phyloP scores from a whole-genome alignment of 2,888 invertebrate genomes.

The Gortyna flavago region DNA sequence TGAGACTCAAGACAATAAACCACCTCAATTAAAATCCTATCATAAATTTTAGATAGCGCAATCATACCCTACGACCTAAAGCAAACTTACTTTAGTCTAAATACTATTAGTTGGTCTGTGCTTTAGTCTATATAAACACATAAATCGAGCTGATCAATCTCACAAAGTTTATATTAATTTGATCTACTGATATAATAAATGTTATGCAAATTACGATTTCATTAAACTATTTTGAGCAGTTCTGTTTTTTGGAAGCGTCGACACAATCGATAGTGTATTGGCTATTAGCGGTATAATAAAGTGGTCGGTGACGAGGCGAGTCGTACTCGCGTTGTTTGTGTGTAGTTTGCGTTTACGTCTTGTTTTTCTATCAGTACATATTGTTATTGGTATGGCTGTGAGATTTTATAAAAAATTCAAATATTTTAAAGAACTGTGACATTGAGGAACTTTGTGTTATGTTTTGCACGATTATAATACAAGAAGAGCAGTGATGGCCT shows the following conservation, averaged over 20 bases:
- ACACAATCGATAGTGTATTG: constrained; percentile 41
- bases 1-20: too few species aligned
- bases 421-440: too few species aligned
- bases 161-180: too few species aligned
- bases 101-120: too few species aligned
- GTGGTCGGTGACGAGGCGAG: constrained; percentile 31
- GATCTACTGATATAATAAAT: constrained; percentile 7
- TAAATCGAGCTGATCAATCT: background rate
- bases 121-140: background rate
- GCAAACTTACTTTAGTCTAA: background rate
- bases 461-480: background rate
- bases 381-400: background rate
- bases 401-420: too few species aligned
- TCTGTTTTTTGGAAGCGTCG: constrained; percentile 30
- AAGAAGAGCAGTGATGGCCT: too few species aligned
- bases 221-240: background rate
- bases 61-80: background rate
- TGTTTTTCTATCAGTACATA: constrained; percentile 8
- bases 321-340: constrained; percentile 8
- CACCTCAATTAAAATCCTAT: background rate
- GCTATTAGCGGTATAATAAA: constrained; percentile 42
- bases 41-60: background rate
- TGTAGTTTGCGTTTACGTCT: constrained; percentile 20
- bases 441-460: constrained; percentile 7
- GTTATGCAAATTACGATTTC: constrained; percentile 11